Conservation (phyloP, 2,113 vertebrate genomes). For the Heterotilapia buettikoferi region DNA sequence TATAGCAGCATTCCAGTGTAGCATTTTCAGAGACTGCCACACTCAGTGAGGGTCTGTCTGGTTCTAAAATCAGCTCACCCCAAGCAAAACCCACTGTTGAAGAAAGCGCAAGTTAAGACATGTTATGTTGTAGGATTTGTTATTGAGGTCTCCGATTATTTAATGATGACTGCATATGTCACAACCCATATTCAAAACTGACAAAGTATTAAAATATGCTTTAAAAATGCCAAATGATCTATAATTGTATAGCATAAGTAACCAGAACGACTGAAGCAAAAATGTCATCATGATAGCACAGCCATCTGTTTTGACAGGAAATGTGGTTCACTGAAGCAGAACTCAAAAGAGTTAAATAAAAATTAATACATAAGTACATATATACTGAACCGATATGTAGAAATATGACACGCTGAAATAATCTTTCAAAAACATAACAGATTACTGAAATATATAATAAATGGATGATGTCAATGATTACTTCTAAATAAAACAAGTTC, state of each 20-base stretch:
- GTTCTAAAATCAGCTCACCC: background rate
- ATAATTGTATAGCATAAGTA: background rate
- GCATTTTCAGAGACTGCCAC: fast-evolving
- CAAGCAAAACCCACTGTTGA: conserved; percentile 20
- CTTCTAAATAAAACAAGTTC: background rate
- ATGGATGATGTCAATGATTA: background rate
- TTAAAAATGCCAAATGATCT: background rate
- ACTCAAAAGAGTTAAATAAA: background rate
- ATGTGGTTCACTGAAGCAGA: conserved; percentile 62
- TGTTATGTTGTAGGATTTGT: background rate
- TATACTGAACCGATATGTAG: background rate
- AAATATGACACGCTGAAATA: background rate
- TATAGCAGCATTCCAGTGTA: conserved; percentile 52
- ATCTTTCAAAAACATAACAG: background rate
- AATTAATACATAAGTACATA: background rate
- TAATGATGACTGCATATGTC: background rate
- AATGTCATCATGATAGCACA: background rate
- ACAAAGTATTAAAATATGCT: background rate
- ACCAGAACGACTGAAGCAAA: background rate
- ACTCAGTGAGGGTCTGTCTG: conserved; percentile 21
- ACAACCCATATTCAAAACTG: background rate
- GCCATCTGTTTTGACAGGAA: conserved; percentile 56
- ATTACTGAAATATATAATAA: background rate
- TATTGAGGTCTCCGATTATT: background rate
- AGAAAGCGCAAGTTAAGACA: background rate